Conservation (phyloP, 23 tunicate genomes). For the Trididemnum nubilum region DNA sequence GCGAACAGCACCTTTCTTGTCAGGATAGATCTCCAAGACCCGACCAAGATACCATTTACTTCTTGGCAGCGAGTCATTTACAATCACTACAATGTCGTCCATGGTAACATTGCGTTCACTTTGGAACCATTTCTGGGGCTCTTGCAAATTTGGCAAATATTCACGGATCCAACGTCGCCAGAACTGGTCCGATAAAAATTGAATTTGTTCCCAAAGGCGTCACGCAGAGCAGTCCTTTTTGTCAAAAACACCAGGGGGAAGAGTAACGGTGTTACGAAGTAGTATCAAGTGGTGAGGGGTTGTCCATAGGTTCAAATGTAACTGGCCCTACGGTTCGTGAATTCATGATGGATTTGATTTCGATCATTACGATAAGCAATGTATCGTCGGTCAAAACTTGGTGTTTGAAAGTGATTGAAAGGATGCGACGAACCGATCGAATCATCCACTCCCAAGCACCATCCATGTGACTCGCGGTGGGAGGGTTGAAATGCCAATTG, state of each 20-base stretch:
- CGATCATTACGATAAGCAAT: constrained; percentile 17
- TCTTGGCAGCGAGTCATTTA: neutral
- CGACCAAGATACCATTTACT: neutral
- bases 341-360: constrained; percentile 24
- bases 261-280: neutral
- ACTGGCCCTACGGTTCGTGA: constrained; percentile 20
- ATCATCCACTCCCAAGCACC: constrained; percentile 59
- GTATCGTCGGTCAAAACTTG: constrained; percentile 25
- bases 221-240: constrained; percentile 24
- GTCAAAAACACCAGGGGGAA: constrained; percentile 46
- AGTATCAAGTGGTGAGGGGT: constrained; percentile 42
- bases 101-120: neutral
- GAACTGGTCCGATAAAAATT: neutral
- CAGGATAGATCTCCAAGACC: neutral
- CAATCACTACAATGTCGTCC: neutral
- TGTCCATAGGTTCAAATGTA: constrained; percentile 28
- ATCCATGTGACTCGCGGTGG: constrained; percentile 41
- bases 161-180: neutral
- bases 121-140: neutral
- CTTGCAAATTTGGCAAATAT: neutral
- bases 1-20: neutral
- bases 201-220: constrained; percentile 27
- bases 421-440: constrained; percentile 45
- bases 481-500: constrained; percentile 36
- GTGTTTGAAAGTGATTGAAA: neutral